Evolutionary conservation across 2,113 vertebrate genomes (phyloP).

Genomic region (Dromas ardeola): DNA sequence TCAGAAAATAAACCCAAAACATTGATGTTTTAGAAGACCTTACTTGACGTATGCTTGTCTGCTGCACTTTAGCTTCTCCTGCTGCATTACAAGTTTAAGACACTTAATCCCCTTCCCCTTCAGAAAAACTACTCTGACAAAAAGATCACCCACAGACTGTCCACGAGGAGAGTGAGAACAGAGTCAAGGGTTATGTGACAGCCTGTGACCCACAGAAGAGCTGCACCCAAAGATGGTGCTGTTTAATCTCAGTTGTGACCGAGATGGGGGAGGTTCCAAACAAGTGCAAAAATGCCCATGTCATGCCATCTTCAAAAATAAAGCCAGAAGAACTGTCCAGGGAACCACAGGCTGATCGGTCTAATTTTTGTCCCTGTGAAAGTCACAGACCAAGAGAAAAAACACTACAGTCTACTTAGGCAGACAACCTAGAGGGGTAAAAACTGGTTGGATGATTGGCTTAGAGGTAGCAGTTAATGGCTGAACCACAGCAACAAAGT

Average conservation of each 20-base stretch:
- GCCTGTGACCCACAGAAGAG: not conserved
- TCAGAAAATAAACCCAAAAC: not conserved
- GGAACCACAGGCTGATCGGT: not conserved
- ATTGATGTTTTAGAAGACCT: not conserved
- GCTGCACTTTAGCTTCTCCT: not conserved
- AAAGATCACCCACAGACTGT: not conserved
- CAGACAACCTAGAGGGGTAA: not conserved
- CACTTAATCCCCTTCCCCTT: not conserved
- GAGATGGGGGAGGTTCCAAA: not conserved
- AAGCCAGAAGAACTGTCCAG: not conserved
- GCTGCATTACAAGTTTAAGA: not conserved
- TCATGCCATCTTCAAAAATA: not conserved
- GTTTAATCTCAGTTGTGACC: not conserved
- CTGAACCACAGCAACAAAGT: not conserved
- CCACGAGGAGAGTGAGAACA: not conserved
- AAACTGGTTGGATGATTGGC: not conserved
- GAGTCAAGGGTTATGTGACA: not conserved
- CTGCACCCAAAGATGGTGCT: not conserved
- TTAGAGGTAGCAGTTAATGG: not conserved
- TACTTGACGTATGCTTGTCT: not conserved
- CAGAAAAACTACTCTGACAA: not conserved
- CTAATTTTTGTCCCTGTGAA: not conserved
- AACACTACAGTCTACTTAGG: not conserved
- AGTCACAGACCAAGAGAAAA: not conserved
- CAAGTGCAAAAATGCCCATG: not conserved